Conservation (phyloP, 2,113 vertebrate species). For the Paramormyrops kingsleyae region DNA sequence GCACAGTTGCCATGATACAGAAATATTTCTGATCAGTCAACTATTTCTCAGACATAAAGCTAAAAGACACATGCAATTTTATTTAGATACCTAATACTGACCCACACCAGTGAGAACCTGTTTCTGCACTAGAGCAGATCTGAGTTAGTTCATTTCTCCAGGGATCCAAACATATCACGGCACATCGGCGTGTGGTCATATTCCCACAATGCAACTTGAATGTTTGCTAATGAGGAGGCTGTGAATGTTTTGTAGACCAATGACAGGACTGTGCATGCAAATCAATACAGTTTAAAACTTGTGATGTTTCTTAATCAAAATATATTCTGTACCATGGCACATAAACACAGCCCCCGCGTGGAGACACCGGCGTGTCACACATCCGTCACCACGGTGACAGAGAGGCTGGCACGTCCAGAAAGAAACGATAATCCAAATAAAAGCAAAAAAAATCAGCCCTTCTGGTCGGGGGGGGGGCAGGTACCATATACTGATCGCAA, state of each 20-base stretch:
- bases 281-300: not conserved
- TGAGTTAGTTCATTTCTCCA: not conserved
- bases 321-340: not conserved
- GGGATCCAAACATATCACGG: not conserved
- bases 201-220: slow-evolving; percentile 27
- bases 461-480: not conserved
- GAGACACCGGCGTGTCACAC: not conserved
- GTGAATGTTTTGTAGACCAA: not conserved
- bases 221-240: slow-evolving; percentile 33
- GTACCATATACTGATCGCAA: not conserved
- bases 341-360: not conserved
- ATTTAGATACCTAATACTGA: not conserved
- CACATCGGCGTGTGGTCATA: slow-evolving; percentile 23
- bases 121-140: rapidly evolving
- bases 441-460: not conserved
- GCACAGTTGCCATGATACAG: not conserved
- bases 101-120: not conserved
- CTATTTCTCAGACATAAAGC: not conserved
- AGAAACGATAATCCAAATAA: not conserved
- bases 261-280: not conserved
- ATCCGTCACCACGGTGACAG: not conserved
- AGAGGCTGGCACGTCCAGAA: not conserved
- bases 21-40: not conserved
- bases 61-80: not conserved
- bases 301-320: not conserved